These are phyloP conservation scores for Antennarius striatus DNA, from an alignment of 2,113 vertebrate species.

Conservation along the genomic window DNA sequence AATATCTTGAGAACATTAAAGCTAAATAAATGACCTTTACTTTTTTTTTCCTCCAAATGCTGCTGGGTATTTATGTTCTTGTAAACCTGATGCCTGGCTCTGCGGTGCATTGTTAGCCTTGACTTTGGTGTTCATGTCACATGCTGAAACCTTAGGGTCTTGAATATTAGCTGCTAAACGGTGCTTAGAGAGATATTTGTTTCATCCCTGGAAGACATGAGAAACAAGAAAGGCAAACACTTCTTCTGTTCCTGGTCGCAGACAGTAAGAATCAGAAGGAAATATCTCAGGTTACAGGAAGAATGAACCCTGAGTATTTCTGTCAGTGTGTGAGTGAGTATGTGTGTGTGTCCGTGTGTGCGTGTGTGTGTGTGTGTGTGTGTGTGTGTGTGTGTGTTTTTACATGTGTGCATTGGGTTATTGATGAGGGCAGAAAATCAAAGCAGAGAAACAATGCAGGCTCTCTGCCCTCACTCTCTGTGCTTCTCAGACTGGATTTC, in stretches of 20 bases:
- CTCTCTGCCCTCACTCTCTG: constrained; percentile 46
- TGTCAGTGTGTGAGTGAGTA: constrained; percentile 11
- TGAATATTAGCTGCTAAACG: constrained; percentile 17
- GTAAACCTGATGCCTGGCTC: not conserved
- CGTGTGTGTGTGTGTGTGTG: constrained; percentile 4
- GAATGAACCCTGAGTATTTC: constrained; percentile 29
- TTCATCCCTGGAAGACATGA: constrained; percentile 25
- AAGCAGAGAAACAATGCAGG: constrained; percentile 68
- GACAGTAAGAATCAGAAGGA: constrained; percentile 23
- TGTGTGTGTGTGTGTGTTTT: constrained; percentile 6
- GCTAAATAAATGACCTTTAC: not conserved
- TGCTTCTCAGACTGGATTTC: constrained; percentile 44
- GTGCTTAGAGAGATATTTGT: constrained; percentile 33
- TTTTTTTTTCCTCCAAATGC: not conserved
- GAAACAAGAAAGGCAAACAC: constrained; percentile 24
- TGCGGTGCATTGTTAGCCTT: not conserved
- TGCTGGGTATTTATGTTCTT: not conserved
- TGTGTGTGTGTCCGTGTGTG: not conserved
- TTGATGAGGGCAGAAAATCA: constrained; percentile 69
- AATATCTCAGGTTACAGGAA: constrained; percentile 52
- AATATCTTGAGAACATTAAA: not conserved
- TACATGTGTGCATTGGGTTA: constrained; percentile 28
- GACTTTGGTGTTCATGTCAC: not conserved
- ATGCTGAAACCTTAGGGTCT: not conserved
- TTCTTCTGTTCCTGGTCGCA: constrained; percentile 1